Percentiles rank a stretch among this genome's conserved stretches.
Evolutionary conservation across 2,888 invertebrate genomes (phyloP).

Genomic region (Epistrophe grossulariae): DNA sequence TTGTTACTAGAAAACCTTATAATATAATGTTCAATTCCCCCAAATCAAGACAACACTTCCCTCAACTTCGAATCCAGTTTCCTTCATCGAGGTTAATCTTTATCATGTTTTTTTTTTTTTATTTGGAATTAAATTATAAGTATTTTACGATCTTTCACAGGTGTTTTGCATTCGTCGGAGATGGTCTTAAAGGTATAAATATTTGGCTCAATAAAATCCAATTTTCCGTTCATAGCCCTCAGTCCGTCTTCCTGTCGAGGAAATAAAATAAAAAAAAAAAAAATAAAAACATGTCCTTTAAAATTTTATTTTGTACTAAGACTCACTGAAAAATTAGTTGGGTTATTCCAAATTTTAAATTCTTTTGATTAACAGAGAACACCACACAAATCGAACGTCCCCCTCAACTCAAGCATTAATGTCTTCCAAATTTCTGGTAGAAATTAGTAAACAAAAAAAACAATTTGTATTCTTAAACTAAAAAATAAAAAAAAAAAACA

Average conservation of each 20-base stretch:
- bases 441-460: slow-evolving; percentile 50
- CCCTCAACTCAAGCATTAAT: slow-evolving; percentile 44
- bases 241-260: slow-evolving; percentile 25
- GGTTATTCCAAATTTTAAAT: slow-evolving; percentile 31
- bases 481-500: slow-evolving; percentile 35
- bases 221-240: slow-evolving; percentile 40
- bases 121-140: slow-evolving; percentile 46
- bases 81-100: slow-evolving; percentile 42
- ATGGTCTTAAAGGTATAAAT: slow-evolving; percentile 40
- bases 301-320: slow-evolving; percentile 25
- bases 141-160: slow-evolving; percentile 44
- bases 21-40: slow-evolving; percentile 25
- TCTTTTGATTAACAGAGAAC: slow-evolving; percentile 44
- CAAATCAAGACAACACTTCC: slow-evolving; percentile 21
- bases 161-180: slow-evolving; percentile 37
- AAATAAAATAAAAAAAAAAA: slow-evolving; percentile 2
- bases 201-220: slow-evolving; percentile 25
- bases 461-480: slow-evolving; percentile 44
- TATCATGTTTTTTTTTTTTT: slow-evolving; percentile 27
- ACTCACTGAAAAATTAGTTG: slow-evolving; percentile 28
- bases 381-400: slow-evolving; percentile 46
- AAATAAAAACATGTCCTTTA: slow-evolving; percentile 14
- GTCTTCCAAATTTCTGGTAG: slow-evolving; percentile 62
- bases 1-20: slow-evolving; percentile 36
- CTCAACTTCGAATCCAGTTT: slow-evolving; percentile 30